Conservation (phyloP, 1,140 invertebrate genomes). For the Marisa cornuarietis region DNA sequence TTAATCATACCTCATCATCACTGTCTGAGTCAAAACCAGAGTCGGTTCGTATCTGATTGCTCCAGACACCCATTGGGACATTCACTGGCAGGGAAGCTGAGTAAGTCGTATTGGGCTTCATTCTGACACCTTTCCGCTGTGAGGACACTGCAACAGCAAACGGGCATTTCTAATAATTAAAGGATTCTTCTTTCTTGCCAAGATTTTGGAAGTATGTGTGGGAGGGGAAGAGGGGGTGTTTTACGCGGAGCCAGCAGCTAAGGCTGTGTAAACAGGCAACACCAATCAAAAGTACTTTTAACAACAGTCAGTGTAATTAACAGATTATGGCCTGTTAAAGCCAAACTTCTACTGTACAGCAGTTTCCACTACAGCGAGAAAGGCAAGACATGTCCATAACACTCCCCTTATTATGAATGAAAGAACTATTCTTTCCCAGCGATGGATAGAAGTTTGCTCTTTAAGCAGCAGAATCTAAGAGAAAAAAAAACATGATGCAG, state of each 20-base stretch:
- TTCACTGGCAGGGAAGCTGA: slow-evolving; percentile 51
- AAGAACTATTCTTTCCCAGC: too few relatives aligned
- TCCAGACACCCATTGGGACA: slow-evolving; percentile 31
- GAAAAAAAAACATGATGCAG: too few relatives aligned
- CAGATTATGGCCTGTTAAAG: too few relatives aligned
- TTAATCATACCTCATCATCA: slow-evolving; percentile 32
- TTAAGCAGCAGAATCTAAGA: too few relatives aligned
- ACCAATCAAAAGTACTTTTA: neutral
- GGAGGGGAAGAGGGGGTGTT: too few relatives aligned
- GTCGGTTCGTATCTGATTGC: slow-evolving; percentile 20
- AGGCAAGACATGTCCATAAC: too few relatives aligned
- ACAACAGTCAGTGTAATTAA: neutral
- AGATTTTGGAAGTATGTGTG: too few relatives aligned
- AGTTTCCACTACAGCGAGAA: too few relatives aligned
- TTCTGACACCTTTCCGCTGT: neutral
- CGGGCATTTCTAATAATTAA: neutral
- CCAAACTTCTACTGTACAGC: too few relatives aligned
- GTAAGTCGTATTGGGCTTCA: slow-evolving; percentile 34
- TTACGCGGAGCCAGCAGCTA: neutral
- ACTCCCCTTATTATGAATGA: too few relatives aligned
- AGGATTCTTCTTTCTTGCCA: too few relatives aligned
- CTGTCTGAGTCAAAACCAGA: slow-evolving; percentile 21
- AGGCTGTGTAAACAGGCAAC: neutral
- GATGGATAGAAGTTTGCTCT: too few relatives aligned
- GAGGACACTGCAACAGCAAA: neutral